Base-by-base conservation (phyloP, 2,797 vertebrate species). In the Eleutherodactylus coqui region DNA sequence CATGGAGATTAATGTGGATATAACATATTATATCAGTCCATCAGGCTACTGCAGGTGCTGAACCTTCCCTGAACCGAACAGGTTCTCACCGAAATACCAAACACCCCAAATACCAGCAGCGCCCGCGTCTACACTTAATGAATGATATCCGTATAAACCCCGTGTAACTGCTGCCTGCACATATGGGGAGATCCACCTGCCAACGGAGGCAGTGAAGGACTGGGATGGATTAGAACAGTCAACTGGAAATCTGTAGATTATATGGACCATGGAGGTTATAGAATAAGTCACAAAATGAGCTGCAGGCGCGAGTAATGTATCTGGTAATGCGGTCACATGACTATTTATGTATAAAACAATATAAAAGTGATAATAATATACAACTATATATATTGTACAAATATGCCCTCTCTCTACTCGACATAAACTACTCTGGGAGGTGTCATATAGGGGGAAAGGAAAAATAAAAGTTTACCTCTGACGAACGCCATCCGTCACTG, bases 1-100 rank as follows among this genome's bases (percentile, higher is more conserved):
- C 29, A 53, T 36, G 49, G 47, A 36, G 47, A 53, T 76, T 76
- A 53, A 10, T 76, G 19, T 76, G 75, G 75, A 76, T 76, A 36
- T 32, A 24, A 76, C 19, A 6, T 76, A 53, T 76, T 76, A 53
- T 53, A 51, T 34, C 2, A 17, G 19, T 4, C 6, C n/a, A 5
- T 21, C 4, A 16, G 16, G 7, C 69, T 72, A 17, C 45, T 51
- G 72, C 47, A 75, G 73, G 45, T 51, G 45, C 43, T 75, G 73
- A 75, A 29, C 73, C 43, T 45, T 75, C 2, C 73, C 49, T 53
- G 45, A 53, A 53, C 75, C 64, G 53, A 5, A n/a, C n/a, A n/a
- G n/a, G n/a, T n/a, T n/a, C n/a, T n/a, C n/a, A n/a, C n/a, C n/a
- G 2, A 64, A 3, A 64, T 32, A 32, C 60, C 51, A 21, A 55